A percentile compares a stretch with the other conserved stretches of the same genome.
Evolutionary conservation across 2,113 vertebrate species (phyloP).

Genomic region (Rutilus rutilus): DNA sequence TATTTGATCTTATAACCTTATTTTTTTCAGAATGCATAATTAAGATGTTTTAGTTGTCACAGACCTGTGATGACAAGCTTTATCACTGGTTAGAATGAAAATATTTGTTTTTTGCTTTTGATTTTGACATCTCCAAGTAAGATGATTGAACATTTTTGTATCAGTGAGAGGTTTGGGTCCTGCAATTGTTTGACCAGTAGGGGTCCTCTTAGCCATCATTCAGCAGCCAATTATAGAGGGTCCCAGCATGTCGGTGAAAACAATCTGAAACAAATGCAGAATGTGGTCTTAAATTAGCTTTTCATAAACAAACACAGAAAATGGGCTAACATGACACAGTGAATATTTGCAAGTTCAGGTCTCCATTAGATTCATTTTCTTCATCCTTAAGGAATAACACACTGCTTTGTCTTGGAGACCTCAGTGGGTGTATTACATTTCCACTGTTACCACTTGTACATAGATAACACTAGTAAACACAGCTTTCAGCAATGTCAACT

Average conservation of each 20-base stretch:
- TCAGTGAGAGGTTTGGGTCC: background rate
- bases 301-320: conserved; percentile 22
- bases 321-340: conserved; percentile 1
- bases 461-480: conserved; percentile 29
- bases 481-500: conserved; percentile 23
- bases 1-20: background rate
- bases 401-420: background rate
- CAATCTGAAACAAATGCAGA: conserved; percentile 37
- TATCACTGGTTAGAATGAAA: background rate
- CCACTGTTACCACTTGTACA: background rate
- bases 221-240: conserved; percentile 51
- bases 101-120: background rate
- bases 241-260: conserved; percentile 21
- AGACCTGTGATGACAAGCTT: background rate
- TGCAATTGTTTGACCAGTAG: conserved; percentile 58
- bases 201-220: conserved; percentile 46
- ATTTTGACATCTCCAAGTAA: background rate
- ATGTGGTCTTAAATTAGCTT: conserved; percentile 19
- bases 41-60: background rate
- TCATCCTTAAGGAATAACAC: background rate
- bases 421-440: conserved; percentile 13
- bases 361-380: background rate
- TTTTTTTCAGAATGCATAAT: too few species aligned
- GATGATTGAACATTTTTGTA: background rate
- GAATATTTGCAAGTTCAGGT: background rate